Evolutionary conservation across 2,888 invertebrate genomes (phyloP).

Genomic region (Zygothrica quintamaculata): DNA sequence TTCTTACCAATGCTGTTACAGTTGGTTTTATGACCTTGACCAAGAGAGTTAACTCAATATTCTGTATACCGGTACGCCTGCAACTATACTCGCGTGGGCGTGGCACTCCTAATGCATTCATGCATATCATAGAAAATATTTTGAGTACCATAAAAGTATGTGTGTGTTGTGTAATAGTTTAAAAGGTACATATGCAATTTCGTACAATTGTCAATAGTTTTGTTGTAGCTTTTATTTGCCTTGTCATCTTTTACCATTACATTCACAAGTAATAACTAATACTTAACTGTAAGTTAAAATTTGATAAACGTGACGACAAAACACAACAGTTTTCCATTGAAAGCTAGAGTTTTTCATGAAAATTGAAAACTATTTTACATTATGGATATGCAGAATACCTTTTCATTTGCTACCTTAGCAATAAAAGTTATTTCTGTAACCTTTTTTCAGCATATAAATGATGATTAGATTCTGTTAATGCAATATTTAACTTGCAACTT

Average conservation of each 20-base stretch:
- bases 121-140: constrained; percentile 46
- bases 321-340: too few relatives aligned
- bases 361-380: too few relatives aligned
- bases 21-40: constrained; percentile 60
- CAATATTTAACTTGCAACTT: too few relatives aligned
- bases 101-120: constrained; percentile 33
- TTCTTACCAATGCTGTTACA: background rate
- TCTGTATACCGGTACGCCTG: background rate
- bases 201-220: constrained; percentile 24
- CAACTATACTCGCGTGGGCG: constrained; percentile 38
- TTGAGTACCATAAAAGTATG: too few relatives aligned
- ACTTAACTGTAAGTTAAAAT: constrained; percentile 55
- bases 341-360: constrained; percentile 62
- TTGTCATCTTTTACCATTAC: constrained; percentile 29
- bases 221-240: constrained; percentile 13
- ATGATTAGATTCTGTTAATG: too few relatives aligned
- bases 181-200: too few relatives aligned
- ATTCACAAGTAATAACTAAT: constrained; percentile 42
- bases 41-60: constrained; percentile 45
- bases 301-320: constrained; percentile 70
- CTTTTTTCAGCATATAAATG: too few relatives aligned
- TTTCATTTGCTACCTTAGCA: too few relatives aligned
- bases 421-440: too few relatives aligned
- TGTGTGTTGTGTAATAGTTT: too few relatives aligned
- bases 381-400: too few relatives aligned